Conservation (phyloP, 92 coral and sea anemone genomes). For the Phymanthus crucifer region DNA sequence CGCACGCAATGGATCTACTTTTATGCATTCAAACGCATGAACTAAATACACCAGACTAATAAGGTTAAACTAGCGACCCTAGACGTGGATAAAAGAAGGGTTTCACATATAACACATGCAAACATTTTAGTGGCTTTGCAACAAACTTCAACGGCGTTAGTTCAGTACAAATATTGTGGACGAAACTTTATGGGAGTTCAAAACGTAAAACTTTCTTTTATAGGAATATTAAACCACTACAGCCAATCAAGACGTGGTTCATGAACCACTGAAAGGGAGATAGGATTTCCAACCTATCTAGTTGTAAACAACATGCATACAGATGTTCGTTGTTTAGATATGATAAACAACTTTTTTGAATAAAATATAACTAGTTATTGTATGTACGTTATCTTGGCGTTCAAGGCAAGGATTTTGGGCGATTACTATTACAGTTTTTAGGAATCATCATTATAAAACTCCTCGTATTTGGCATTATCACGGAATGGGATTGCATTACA, state of each 20-base stretch:
- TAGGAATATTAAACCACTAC: not conserved
- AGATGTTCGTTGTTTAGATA: not conserved
- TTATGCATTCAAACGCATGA: not conserved
- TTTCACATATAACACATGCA: not conserved
- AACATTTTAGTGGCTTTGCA: not conserved
- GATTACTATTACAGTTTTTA: not conserved
- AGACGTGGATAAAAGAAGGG: conserved; percentile 7
- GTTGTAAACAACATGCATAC: not conserved
- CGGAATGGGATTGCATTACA: conserved; percentile 1
- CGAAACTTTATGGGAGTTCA: too few species aligned
- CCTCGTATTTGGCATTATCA: not conserved
- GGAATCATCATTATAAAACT: not conserved
- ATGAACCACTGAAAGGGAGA: not conserved
- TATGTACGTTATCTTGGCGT: too few species aligned
- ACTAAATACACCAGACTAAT: conserved; percentile 6
- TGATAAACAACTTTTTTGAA: not conserved
- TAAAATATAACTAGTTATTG: too few species aligned
- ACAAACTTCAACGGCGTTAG: not conserved
- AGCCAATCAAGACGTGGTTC: not conserved
- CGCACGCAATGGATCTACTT: not conserved
- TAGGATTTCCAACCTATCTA: not conserved
- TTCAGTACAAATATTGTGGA: too few species aligned
- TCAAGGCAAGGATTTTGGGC: not conserved
- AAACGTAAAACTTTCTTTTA: not conserved
- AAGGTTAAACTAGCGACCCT: conserved; percentile 6